Base-by-base conservation (phyloP, 2,888 invertebrate genomes). In the Oxyscelio sp. region DNA sequence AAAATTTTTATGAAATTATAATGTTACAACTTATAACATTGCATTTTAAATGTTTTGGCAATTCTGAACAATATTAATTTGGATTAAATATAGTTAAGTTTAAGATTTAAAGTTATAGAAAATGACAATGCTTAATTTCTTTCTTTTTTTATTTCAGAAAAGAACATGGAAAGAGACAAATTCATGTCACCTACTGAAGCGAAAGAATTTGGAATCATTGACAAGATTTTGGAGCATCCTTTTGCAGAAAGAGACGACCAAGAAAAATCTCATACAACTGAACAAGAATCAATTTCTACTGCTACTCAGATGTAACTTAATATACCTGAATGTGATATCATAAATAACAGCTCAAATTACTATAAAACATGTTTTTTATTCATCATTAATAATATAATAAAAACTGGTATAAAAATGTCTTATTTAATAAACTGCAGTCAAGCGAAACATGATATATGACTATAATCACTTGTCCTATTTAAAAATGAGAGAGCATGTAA, bases 141-240 rank as follows among this genome's bases (percentile, higher is more conserved):
- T n/a, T n/a, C n/a, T n/a, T n/a, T 0, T 65, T 58, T 2, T 6
- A 24, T 61, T 77, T 1, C 96, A 85, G 98, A 98, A 92, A 93
- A 92, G 58, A 97, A 96, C 77, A 98, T 99, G 97, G 99, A 99
- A 93, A 96, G 99, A 63, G 99, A 99, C 93, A 96, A 97, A 90
- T 99, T 99, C 91, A 98, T 99, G 98, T 97, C 96, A 75, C 98
- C 99, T 0, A 94, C 94, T 2, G 98, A 99, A 95, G 99, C 99
- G 0, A 97, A 97, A 93, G 95, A 96, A 15, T 98, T 99, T 95
- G 99, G 99, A 40, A 94, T 99, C 31, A 98, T 99, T 92, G 99
- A 99, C 94, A 97, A 97, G 94, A 97, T 99, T 59, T 94, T 99
- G 61, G 97, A 97, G 88, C 97, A 98, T 93, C 98, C 98, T 21